Conservation (phyloP, 1,140 invertebrate genomes). For the Drosophila lowei region DNA sequence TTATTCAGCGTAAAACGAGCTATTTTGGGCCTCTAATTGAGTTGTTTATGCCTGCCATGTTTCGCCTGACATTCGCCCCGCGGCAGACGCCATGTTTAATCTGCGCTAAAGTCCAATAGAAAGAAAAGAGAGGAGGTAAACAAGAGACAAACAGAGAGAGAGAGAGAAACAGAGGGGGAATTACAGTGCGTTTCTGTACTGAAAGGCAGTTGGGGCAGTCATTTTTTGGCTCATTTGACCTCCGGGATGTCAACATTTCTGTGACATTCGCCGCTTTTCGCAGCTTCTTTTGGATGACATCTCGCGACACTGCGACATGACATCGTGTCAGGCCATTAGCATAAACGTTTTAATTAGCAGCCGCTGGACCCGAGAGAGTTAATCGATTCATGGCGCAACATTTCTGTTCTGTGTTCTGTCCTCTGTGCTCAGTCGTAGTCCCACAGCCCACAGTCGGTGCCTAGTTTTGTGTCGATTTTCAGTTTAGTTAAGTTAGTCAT, state of each 20-base stretch:
- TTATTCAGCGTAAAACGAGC: conserved; percentile 8
- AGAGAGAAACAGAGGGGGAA: no score
- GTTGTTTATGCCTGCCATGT: conserved; percentile 29
- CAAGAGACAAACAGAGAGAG: no score
- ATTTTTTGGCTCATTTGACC: conserved; percentile 6
- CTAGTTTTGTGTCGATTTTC: background rate
- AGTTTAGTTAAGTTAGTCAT: conserved; percentile 30
- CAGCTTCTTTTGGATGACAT: conserved; percentile 37
- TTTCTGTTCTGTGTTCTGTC: background rate
- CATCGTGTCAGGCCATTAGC: conserved; percentile 63
- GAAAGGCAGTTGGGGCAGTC: no score
- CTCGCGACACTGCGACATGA: conserved; percentile 48
- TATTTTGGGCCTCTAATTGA: conserved; percentile 46
- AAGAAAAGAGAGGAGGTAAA: background rate
- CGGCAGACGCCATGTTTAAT: conserved; percentile 42
- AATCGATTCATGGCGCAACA: conserved; percentile 61
- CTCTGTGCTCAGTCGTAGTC: no score
- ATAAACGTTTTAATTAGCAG: conserved; percentile 77
- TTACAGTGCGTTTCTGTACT: no score
- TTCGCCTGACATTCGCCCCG: conserved; percentile 29
- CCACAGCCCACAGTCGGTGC: no score
- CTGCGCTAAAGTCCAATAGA: conserved; percentile 20
- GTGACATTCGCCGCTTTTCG: conserved; percentile 9
- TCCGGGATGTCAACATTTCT: conserved; percentile 6
- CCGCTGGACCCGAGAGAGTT: conserved; percentile 20